Evolutionary conservation across 2,113 vertebrate species (phyloP).

Genomic region (Neoarius graeffei): DNA sequence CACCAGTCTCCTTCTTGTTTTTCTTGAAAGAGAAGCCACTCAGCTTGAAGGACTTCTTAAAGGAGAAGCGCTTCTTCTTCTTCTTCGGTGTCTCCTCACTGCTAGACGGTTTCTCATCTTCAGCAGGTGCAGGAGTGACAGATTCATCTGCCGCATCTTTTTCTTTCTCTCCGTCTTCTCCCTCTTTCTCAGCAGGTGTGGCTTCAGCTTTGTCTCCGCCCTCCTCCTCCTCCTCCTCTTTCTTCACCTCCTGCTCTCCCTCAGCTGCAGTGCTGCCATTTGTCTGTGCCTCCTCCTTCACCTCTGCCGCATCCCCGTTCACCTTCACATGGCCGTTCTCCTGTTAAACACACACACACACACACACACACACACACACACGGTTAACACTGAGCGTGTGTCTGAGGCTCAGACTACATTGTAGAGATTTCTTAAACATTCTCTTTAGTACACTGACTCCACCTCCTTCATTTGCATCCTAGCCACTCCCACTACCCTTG

Average conservation of each 20-base stretch:
- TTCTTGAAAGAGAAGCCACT: conserved; percentile 96
- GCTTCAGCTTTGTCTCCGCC: conserved; percentile 55
- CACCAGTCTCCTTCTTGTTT: conserved; percentile 88
- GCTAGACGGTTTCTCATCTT: conserved; percentile 78
- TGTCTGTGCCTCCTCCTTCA: conserved; percentile 84
- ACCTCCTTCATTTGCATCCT: not conserved
- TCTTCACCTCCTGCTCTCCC: conserved; percentile 60
- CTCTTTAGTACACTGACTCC: not conserved
- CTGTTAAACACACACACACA: conserved; percentile 64
- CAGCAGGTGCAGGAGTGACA: conserved; percentile 75
- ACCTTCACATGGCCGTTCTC: conserved; percentile 90
- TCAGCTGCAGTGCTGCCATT: conserved; percentile 85
- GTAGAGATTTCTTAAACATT: not conserved
- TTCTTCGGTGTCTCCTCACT: conserved; percentile 93
- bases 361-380: conserved; percentile 51
- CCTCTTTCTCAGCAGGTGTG: conserved; percentile 61
- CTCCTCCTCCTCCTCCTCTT: conserved; percentile 70
- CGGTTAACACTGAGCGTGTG: conserved; percentile 20
- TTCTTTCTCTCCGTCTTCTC: conserved; percentile 51
- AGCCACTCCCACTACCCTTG: not conserved
- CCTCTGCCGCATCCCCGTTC: conserved; percentile 79
- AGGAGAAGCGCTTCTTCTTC: conserved; percentile 96
- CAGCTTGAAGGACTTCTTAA: conserved; percentile 96
- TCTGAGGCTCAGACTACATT: not conserved
- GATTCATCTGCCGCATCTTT: conserved; percentile 76